Base-by-base conservation (phyloP, 1,140 invertebrate genomes). In the Cepaea nemoralis region DNA sequence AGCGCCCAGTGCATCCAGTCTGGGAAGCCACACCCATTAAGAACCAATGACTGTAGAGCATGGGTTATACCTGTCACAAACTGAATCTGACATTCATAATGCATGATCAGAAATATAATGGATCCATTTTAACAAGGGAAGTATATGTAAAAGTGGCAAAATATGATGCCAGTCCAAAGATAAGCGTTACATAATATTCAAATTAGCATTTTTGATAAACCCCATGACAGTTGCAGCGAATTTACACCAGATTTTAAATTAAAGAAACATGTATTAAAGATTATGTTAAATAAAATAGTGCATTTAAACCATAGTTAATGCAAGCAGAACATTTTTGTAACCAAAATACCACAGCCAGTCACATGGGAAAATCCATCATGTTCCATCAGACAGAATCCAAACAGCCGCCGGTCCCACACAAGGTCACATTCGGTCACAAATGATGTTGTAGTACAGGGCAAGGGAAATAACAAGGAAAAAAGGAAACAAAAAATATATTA, bases 1-100 rank as follows among this genome's bases (percentile, higher is more conserved):
- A 98, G 94, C 8, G 96, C 95, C 91, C 96, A 97, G 88, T 97
- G 96, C 96, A 98, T 97, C 96, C 97, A 98, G 35, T 96, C 90
- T 0, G 97, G 97, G 89, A 97, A 98, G 82, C 95, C 94, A 91
- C 97, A 98, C 73, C 95, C 94, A 0, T 94, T 94, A 10, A 77
- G 40, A 80, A 94, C 92, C 80, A 98, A 94, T 27, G 96, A 96
- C 88, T 97, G 96, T 33, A 95, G 92, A 22, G 96, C 96, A 77
- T 97, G 93, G 80, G 95, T 92, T 73, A 97, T 93, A 45, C 96
- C 96, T 84, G 94, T 94, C 0, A 95, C 95, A 92, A 98, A 98
- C 92, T 98, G 96, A 84, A 96, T 95, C 94, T 94, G 89, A 39
- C 19, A 40, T 35, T 2, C 55, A 59, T 66, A 39, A 45, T 55